phyloP scores from a whole-genome alignment of 2,797 vertebrate species.

The Ctenosaura bakeri region DNA sequence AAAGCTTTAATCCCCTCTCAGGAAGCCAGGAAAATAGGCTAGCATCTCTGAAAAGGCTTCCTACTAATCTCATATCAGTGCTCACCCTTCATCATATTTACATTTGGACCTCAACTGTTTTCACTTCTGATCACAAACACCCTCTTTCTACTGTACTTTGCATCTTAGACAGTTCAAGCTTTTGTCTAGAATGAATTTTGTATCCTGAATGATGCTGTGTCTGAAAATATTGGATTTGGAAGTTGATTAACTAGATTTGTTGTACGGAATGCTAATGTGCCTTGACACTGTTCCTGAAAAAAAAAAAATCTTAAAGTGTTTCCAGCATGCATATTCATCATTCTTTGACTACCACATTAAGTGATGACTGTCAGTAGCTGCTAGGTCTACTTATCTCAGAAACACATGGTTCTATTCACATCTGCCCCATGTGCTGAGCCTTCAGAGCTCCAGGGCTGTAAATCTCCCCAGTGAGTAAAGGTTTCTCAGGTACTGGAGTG shows the following conservation, averaged over 20 bases:
- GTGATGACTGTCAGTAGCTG: background rate
- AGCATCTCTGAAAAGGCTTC: background rate
- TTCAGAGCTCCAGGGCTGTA: background rate
- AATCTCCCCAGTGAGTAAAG: background rate
- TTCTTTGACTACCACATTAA: background rate
- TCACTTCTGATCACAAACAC: background rate
- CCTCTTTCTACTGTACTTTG: background rate
- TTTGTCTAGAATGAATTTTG: background rate
- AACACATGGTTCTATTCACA: background rate
- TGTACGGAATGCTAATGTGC: background rate
- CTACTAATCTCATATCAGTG: background rate
- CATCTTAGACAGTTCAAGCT: background rate
- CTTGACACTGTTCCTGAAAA: background rate
- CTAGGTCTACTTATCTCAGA: background rate
- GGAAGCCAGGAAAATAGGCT: background rate
- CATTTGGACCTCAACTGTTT: background rate
- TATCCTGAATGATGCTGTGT: background rate
- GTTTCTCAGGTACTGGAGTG: background rate
- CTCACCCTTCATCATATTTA: background rate
- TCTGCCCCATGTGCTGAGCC: background rate
- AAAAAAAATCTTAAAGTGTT: background rate
- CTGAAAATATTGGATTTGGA: background rate
- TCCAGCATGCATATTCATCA: background rate
- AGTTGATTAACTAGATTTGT: background rate
- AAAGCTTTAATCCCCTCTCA: background rate